These are phyloP conservation scores for Pammene aurita DNA, from an alignment of 2,888 invertebrate species.

Conservation along the genomic window DNA sequence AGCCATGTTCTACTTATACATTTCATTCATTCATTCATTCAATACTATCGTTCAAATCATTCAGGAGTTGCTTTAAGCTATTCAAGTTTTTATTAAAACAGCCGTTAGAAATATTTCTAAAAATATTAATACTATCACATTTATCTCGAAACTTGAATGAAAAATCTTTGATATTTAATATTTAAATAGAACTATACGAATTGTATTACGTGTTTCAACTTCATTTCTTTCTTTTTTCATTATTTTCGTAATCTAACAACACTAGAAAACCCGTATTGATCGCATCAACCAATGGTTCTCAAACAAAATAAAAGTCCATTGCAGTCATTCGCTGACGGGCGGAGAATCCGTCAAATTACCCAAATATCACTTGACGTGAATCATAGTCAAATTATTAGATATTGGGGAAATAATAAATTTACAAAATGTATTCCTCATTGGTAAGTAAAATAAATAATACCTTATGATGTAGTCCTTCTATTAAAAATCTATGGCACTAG, in stretches of 20 bases:
- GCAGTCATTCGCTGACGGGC: constrained; percentile 63
- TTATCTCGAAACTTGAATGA: too few relatives aligned
- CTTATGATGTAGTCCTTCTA: constrained; percentile 2
- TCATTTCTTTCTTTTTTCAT: not conserved
- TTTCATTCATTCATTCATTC: constrained; percentile 16
- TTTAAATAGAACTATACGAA: too few relatives aligned
- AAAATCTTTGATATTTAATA: too few relatives aligned
- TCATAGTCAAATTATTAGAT: constrained; percentile 61
- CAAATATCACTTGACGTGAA: constrained; percentile 69
- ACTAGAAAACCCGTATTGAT: constrained; percentile 62
- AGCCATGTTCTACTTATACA: constrained; percentile 35
- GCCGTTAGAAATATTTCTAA: not conserved
- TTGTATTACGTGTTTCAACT: too few relatives aligned
- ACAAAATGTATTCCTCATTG: constrained; percentile 66
- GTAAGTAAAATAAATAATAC: constrained; percentile 12
- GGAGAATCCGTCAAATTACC: constrained; percentile 63
- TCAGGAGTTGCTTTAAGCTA: not conserved
- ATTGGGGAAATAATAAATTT: constrained; percentile 50
- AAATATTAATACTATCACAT: too few relatives aligned
- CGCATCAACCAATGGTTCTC: constrained; percentile 56
- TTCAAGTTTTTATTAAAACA: not conserved
- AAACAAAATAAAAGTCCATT: constrained; percentile 61
- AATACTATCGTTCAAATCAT: not conserved
- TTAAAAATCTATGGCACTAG: not conserved
- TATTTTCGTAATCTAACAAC: constrained; percentile 18